Percentiles rank a stretch among this genome's conserved stretches.
phyloP scores from a whole-genome alignment of 2,888 invertebrate species.

The Pseudococcus longispinus region DNA sequence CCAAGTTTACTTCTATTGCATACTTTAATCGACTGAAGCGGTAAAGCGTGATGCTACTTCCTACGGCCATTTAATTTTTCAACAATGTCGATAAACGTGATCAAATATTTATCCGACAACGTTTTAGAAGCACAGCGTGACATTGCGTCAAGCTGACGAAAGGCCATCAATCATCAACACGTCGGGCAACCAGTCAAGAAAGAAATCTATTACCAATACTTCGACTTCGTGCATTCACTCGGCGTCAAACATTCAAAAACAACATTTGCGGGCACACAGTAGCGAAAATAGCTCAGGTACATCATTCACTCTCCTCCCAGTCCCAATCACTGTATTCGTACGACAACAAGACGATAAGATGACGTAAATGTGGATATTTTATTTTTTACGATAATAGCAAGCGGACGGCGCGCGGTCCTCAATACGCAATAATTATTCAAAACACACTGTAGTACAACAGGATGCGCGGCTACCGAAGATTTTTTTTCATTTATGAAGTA shows the following conservation, averaged over 20 bases:
- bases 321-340: neutral
- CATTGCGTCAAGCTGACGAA: constrained; percentile 14
- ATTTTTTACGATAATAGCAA: neutral
- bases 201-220: constrained; percentile 3
- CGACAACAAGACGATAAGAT: neutral
- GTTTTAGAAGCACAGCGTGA: neutral
- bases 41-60: constrained; percentile 3
- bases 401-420: neutral
- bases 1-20: neutral
- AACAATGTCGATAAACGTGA: constrained; percentile 5
- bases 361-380: neutral
- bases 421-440: constrained; percentile 31
- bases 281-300: constrained; percentile 6
- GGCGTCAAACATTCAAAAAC: neutral
- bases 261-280: neutral
- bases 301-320: neutral
- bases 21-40: neutral
- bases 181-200: constrained; percentile 20
- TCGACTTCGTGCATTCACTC: neutral
- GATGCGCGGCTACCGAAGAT: neutral
- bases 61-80: constrained; percentile 1
- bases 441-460: neutral
- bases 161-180: constrained; percentile 11
- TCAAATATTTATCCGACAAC: neutral
- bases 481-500: constrained; percentile 10